Conservation (phyloP, 2,888 invertebrate species). For the Phorcus lineatus region DNA sequence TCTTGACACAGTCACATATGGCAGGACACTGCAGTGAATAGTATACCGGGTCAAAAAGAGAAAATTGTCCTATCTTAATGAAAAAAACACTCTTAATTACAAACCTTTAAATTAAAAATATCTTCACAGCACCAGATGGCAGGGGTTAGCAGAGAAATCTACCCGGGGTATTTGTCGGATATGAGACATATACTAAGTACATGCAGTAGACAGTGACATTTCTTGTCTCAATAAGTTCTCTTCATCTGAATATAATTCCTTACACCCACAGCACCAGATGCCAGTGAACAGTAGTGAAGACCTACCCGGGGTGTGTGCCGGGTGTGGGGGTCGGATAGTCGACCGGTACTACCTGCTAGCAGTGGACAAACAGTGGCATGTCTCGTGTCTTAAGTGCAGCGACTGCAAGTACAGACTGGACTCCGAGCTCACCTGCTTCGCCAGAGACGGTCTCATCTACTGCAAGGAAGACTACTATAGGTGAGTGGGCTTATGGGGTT, state of each 20-base stretch:
- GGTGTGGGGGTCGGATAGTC: conserved; percentile 89
- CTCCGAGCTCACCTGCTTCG: conserved; percentile 93
- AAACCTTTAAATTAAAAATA: too few species aligned
- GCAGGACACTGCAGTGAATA: too few species aligned
- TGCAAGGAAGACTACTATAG: conserved; percentile 98
- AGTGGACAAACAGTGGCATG: conserved; percentile 94
- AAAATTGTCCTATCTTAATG: too few species aligned
- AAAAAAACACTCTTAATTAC: too few species aligned
- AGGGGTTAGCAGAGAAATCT: conserved; percentile 37
- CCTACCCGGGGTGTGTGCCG: conserved; percentile 82
- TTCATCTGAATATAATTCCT: neutral
- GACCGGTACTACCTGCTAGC: conserved; percentile 92
- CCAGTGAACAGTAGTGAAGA: conserved; percentile 36
- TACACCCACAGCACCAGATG: conserved; percentile 26
- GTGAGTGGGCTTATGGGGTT: conserved; percentile 78
- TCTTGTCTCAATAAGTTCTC: neutral
- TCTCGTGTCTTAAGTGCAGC: conserved; percentile 89
- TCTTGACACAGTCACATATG: too few species aligned
- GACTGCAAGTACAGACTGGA: conserved; percentile 93
- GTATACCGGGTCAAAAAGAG: too few species aligned
- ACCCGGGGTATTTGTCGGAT: conserved; percentile 85
- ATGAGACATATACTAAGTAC: too few species aligned
- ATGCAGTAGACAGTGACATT: neutral
- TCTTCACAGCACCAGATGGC: conserved; percentile 10
- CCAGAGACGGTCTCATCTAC: conserved; percentile 93